Percentiles rank a stretch among this genome's conserved stretches.
phyloP scores from a whole-genome alignment of 92 coral and sea anemone species.

The Paramuricea clavata region DNA sequence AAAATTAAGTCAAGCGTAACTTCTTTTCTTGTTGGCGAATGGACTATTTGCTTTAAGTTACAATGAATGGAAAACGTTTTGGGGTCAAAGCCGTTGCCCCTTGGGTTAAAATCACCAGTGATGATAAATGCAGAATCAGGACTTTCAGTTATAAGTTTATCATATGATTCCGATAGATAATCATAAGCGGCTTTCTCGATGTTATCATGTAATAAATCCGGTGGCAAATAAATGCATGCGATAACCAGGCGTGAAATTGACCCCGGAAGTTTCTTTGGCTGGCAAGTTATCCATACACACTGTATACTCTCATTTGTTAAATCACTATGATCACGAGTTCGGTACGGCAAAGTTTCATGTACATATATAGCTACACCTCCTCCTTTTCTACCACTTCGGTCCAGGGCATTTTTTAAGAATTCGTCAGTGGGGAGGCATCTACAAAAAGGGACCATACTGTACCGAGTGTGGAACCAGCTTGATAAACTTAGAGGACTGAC shows the following conservation, averaged over 20 bases:
- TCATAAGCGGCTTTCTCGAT: conserved; percentile 3
- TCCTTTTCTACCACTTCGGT: too few species aligned
- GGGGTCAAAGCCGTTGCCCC: not conserved
- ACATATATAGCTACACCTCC: not conserved
- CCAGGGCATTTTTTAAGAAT: too few species aligned
- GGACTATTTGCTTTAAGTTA: conserved; percentile 19
- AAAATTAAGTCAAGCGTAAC: conserved; percentile 20
- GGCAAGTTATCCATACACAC: not conserved
- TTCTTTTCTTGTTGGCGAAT: conserved; percentile 18
- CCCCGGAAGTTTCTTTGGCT: conserved; percentile 15
- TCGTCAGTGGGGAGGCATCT: too few species aligned
- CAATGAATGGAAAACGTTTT: conserved; percentile 4
- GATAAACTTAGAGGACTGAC: too few species aligned
- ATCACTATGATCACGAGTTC: not conserved
- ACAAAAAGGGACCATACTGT: too few species aligned
- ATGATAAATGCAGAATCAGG: not conserved
- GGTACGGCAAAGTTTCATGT: not conserved
- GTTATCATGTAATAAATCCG: not conserved
- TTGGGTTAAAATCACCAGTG: not conserved
- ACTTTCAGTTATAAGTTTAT: not conserved
- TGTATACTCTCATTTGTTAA: not conserved
- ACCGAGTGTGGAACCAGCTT: too few species aligned
- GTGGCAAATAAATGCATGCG: not conserved
- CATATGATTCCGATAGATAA: conserved; percentile 18
- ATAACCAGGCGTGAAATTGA: conserved; percentile 3